phyloP scores from a whole-genome alignment of 2,888 invertebrate genomes.

The Ptychoptera albimana region DNA sequence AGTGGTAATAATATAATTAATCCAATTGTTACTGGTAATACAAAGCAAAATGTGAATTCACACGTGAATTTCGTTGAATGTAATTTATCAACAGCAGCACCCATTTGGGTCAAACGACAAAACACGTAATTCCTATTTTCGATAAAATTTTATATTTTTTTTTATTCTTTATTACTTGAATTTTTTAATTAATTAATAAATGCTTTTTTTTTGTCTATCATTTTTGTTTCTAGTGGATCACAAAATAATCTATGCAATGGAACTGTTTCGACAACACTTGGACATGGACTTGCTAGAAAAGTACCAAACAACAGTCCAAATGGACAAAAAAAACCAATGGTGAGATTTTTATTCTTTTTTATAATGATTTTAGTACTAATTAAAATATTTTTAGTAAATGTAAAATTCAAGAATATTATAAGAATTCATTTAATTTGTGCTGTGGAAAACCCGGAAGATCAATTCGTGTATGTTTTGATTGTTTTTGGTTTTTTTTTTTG shows the following conservation, averaged over 20 bases:
- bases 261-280: conserved; percentile 25
- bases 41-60: not conserved
- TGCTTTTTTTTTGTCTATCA: conserved; percentile 6
- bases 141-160: not conserved
- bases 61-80: too few relatives aligned
- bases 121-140: conserved; percentile 3
- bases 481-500: too few relatives aligned
- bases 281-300: conserved; percentile 45
- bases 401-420: too few relatives aligned
- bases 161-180: not conserved
- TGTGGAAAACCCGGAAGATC: too few relatives aligned
- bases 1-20: conserved; percentile 9
- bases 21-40: not conserved
- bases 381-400: too few relatives aligned
- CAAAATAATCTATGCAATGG: conserved; percentile 61
- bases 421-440: too few relatives aligned
- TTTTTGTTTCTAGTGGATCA: conserved; percentile 42
- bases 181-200: not conserved
- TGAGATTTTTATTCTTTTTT: conserved; percentile 15
- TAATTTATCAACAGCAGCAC: too few relatives aligned
- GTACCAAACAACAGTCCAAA: conserved; percentile 56
- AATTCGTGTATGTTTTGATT: too few relatives aligned
- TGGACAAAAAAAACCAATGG: conserved; percentile 51
- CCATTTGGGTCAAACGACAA: conserved; percentile 4
- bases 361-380: too few relatives aligned